Base-by-base conservation (phyloP, 1,140 invertebrate species). In the Neotoxoptera formosana region DNA sequence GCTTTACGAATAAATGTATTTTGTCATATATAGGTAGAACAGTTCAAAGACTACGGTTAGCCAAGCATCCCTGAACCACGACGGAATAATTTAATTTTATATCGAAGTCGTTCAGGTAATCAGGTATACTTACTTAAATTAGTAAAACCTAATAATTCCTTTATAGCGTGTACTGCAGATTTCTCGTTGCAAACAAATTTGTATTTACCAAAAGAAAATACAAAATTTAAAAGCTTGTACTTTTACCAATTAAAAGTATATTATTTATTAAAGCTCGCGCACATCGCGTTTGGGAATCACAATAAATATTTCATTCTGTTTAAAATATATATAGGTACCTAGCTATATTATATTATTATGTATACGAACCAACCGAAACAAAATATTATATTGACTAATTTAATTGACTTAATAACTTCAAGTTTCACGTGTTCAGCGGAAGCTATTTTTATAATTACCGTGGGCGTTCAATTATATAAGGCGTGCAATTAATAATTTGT, bases 231-330 rank as follows among this genome's bases (percentile, higher is more conserved):
- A 76, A n/a, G 14, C n/a, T 41, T 17, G 30, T n/a, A 76, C 17
- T 76, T 67, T 76, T 34, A n/a, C n/a, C n/a, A 76, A n/a, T 34
- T 76, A 76, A 67, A 76, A 76, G n/a, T 76, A 76, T 76, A 76
- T 30, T 67, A 67, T 67, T 3, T 67, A 67, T n/a, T n/a, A 14
- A 67, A 67, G 9, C 48, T 51, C 48, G 17, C 3, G 48, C 48
- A 51, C 48, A 17, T 51, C 0, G 48, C 17, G 17, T 51, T 51
- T 14, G 1, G 14, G 14, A 51, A 51, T 17, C 48, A 7, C 7
- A 51, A 14, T 51, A 51, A 21, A 53, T 23, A 23, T 53, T 53
- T 53, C 21, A 53, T 53, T 53, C 51, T 53, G 21, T 53, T 53
- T 53, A 53, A 23, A 2, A 53, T 53, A 53, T 53, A n/a, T 41